Evolutionary conservation across 2,113 vertebrate genomes (phyloP), one percentile per base, ranked within the genome.

Genomic region (Setophaga petechia): DNA sequence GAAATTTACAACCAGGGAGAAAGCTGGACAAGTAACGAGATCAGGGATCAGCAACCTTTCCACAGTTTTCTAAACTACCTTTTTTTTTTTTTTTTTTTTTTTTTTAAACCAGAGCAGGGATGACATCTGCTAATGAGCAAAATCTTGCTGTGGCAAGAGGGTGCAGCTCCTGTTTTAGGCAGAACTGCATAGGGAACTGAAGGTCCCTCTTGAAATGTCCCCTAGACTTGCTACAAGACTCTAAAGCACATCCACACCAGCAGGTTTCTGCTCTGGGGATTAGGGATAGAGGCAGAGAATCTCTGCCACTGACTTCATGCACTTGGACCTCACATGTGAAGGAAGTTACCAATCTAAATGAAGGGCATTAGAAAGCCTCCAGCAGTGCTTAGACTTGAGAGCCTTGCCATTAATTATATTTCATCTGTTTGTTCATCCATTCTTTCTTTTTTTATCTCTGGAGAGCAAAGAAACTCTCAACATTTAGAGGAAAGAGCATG

Each of bases 341-440:
- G 27, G 41, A 62, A 73, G 22, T 39, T 52, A 20, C 35, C 2
- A 0, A 9, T 33, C 28, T 52, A 41, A 71, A 59, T 0, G 1
- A 65, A 71, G 49, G 22, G 14, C 28, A n/a, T 57, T 49, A 57
- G 35, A 63, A 72, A 82, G 17, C 28, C 49, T 79, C 10, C 23
- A n/a, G 46, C 49, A 35, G 6, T 47, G 25, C 44, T 68, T 33
- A 68, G 41, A 7, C 24, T 84, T 57, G 37, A 67, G 41, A 95
- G 7, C 31, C 28, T 39, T 77, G 24, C 17, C 16, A 5, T 41
- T n/a, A 41, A 58, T 69, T 76, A 33, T 4, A 81, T 6, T 62
- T 91, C 6, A 27, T 58, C 63, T 77, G 7, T 28, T 87, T 35
- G 11, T 47, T 74, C 15, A 4, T 55, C 39, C 3, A 0, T 71